Evolutionary conservation across 2,797 vertebrate genomes (phyloP).

Genomic region (Halcyon chelicuti): DNA sequence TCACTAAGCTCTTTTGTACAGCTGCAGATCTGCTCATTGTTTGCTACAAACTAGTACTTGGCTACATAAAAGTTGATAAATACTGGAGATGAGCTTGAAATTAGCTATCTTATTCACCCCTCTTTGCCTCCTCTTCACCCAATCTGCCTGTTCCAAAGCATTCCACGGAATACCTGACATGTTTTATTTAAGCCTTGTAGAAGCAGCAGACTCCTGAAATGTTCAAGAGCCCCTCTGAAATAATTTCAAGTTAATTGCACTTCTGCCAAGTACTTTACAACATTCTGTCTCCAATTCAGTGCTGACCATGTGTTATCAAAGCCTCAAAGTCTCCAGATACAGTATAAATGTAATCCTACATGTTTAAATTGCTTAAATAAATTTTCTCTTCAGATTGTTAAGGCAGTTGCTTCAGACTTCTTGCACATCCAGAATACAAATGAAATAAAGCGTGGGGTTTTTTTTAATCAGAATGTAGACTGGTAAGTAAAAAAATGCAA

Average conservation of each 20-base stretch:
- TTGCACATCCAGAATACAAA: not conserved
- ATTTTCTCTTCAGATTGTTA: not conserved
- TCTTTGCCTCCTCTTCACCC: not conserved
- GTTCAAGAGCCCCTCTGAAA: slow-evolving; percentile 6
- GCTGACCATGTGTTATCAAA: not conserved
- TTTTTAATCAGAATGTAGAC: not conserved
- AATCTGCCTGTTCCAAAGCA: not conserved
- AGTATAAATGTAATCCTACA: not conserved
- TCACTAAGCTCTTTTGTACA: not conserved
- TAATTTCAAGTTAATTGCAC: slow-evolving; percentile 20
- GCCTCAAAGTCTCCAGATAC: not conserved
- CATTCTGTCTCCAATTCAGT: not conserved
- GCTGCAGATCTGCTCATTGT: not conserved
- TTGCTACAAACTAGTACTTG: not conserved
- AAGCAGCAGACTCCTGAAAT: not conserved
- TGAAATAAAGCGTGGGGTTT: not conserved
- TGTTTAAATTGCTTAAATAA: slow-evolving; percentile 23
- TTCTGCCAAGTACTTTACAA: not conserved
- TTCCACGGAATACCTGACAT: not conserved
- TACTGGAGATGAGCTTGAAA: not conserved
- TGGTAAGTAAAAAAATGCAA: not conserved
- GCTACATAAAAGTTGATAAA: not conserved
- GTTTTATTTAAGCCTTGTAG: not conserved
- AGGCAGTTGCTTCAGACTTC: not conserved
- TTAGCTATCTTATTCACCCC: not conserved